A percentile compares a stretch with the other conserved stretches of the same genome.
Evolutionary conservation across 2,888 invertebrate species (phyloP).

Genomic region (Phalera bucephala): DNA sequence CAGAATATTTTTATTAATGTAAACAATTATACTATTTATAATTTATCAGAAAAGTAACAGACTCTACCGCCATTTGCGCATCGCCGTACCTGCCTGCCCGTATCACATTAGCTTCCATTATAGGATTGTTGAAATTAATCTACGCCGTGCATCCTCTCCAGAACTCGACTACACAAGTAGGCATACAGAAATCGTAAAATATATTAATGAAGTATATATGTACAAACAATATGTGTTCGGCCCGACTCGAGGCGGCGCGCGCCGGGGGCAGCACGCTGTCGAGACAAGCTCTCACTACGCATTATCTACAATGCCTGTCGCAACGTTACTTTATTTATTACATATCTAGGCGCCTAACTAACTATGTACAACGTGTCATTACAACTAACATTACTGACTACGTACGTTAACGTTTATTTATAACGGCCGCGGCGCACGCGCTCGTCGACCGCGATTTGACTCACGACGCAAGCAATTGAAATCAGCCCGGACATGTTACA

Average conservation of each 20-base stretch:
- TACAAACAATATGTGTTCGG: neutral
- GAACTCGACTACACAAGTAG: constrained; percentile 2
- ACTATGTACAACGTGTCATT: constrained; percentile 32
- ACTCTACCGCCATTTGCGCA: no score
- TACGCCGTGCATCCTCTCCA: neutral
- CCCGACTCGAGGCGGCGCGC: neutral
- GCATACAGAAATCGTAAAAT: no score
- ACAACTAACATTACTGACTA: constrained; percentile 30
- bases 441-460: neutral
- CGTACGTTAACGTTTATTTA: constrained; percentile 19
- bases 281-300: constrained; percentile 1
- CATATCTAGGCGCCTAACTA: constrained; percentile 22
- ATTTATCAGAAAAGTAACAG: no score
- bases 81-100: no score
- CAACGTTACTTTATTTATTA: constrained; percentile 19
- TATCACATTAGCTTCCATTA: neutral
- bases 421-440: neutral
- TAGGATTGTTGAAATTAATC: neutral
- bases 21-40: no score
- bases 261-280: neutral
- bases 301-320: constrained; percentile 32
- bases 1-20: no score
- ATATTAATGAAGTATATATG: neutral
- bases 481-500: no score
- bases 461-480: no score